Percentiles rank a stretch among this genome's conserved stretches.
phyloP scores from a whole-genome alignment of 2,797 vertebrate genomes.

The Enteromius trimaculatus region DNA sequence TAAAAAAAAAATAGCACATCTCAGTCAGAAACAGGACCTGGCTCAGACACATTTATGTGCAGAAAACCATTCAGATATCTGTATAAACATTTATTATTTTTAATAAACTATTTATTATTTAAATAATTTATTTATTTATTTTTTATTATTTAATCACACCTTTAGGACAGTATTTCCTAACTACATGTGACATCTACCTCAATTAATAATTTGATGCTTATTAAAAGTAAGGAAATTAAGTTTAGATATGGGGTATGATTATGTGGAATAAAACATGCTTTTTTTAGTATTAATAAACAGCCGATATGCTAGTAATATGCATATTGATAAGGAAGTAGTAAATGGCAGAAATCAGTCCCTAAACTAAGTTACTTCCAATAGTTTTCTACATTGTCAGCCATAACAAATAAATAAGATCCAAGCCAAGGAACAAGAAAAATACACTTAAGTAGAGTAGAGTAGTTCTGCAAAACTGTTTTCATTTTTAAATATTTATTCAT shows the following conservation, averaged over 20 bases:
- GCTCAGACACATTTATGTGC: neutral
- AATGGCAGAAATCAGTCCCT: neutral
- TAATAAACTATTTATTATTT: neutral
- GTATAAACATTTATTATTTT: neutral
- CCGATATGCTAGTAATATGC: neutral
- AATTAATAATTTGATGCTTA: neutral
- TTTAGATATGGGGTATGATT: neutral
- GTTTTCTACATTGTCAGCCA: neutral
- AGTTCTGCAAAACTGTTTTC: neutral
- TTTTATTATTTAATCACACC: neutral
- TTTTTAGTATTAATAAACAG: neutral
- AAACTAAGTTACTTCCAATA: neutral
- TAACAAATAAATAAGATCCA: too few relatives aligned
- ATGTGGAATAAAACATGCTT: neutral
- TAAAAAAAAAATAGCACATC: slow-evolving; percentile 32
- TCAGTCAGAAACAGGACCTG: neutral
- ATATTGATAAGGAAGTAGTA: neutral
- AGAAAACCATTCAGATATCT: neutral
- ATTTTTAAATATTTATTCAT: neutral
- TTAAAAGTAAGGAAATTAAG: neutral
- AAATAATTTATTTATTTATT: too few relatives aligned
- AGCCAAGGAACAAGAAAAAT: too few relatives aligned
- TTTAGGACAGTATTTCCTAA: neutral
- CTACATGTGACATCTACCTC: neutral
- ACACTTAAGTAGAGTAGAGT: too few relatives aligned